Base-by-base conservation (phyloP, 2,888 invertebrate species). In the Phorcus lineatus region DNA sequence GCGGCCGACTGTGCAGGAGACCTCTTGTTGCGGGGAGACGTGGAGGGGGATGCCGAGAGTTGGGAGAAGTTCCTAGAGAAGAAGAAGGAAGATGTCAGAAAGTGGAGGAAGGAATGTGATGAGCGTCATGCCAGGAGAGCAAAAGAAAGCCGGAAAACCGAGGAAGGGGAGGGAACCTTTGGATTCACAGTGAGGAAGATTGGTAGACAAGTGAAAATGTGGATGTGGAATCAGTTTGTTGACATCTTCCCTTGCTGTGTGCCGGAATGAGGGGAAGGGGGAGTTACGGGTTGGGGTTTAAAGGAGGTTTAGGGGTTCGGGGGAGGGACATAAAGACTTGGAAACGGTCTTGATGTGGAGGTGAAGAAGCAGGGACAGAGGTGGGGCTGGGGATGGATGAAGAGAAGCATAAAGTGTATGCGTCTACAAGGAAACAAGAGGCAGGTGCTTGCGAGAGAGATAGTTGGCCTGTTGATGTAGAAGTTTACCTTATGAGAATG, bases 201-300 rank as follows among this genome's bases (percentile, higher is more conserved):
- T 47, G 36, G 40, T n/a, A n/a, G 78, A 19, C 66, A 78, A 22
- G 52, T 36, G 57, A 24, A 66, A n/a, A 3, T 9, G 19, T 31
- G n/a, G 66, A n/a, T 31, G 31, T 19, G 28, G 31, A 24, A 7
- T 1, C 62, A 62, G 57, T 77, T 28, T 55, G 13, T 31, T 31
- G 77, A 77, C 36, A 77, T 77, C 31, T 77, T 77, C 31, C 77
- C 77, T 4, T 77, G 77, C 31, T 77, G 57, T 57, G 36, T 77
- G 17, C 54, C 54, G 4, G 54, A 28, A 9, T 77, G 55, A 77
- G 52, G 17, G 52, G 17, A 11, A 17, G 40, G 22, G 17, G 52
- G 1, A n/a, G n/a, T n/a, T n/a, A n/a, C n/a, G n/a, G n/a, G n/a
- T n/a, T n/a, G n/a, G n/a, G n/a, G n/a, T n/a, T n/a, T n/a, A n/a